Percentiles rank a stretch among this genome's conserved stretches.
Evolutionary conservation across 1,140 invertebrate species (phyloP).

Genomic region (Chionoecetes opilio): DNA sequence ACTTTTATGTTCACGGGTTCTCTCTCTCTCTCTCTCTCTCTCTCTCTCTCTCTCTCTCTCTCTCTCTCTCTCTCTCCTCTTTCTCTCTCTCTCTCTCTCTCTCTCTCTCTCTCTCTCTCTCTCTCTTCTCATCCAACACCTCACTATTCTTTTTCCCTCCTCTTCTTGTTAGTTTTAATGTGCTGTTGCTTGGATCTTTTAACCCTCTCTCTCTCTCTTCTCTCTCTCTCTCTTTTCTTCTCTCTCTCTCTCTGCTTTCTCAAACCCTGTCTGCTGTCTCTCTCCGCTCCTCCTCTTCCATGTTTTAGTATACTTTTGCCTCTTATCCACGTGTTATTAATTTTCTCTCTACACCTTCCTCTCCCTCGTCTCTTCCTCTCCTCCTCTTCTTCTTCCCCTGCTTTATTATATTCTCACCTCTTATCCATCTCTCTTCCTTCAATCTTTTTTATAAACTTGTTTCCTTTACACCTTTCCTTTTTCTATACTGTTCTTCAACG

Average conservation of each 20-base stretch:
- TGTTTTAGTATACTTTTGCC: background rate
- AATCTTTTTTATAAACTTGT: background rate
- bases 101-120: background rate
- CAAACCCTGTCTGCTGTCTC: background rate
- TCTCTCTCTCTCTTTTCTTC: background rate
- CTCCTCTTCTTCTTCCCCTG: conserved; percentile 2
- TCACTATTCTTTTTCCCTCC: background rate
- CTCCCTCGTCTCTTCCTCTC: background rate
- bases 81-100: background rate
- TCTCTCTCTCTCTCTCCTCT: background rate
- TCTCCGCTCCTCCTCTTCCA: background rate
- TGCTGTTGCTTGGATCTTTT: no score
- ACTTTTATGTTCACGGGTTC: background rate
- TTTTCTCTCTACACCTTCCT: background rate
- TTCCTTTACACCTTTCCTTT: background rate
- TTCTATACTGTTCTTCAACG: background rate
- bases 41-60: conserved; percentile 7
- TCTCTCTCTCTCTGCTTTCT: background rate
- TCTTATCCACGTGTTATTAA: background rate
- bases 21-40: no score
- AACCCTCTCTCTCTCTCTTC: no score
- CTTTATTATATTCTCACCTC: conserved; percentile 38
- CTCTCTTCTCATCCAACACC: no score
- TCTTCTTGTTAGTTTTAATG: background rate
- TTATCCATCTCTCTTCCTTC: background rate